Conservation (phyloP, 1,140 invertebrate species). For the Belonocnema kinseyi region DNA sequence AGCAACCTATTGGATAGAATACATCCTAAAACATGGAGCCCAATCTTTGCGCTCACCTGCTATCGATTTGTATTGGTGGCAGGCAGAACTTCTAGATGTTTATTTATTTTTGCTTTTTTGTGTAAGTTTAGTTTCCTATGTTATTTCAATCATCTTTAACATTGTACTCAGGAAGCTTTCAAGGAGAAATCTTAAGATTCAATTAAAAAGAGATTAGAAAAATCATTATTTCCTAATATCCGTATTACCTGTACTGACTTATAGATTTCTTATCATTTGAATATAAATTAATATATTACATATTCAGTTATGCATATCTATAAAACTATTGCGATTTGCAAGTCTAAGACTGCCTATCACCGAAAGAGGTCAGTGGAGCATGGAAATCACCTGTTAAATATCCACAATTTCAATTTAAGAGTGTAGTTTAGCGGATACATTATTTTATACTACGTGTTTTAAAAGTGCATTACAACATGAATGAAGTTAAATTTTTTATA, state of each 20-base stretch:
- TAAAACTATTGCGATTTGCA: too few relatives aligned
- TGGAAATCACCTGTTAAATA: too few relatives aligned
- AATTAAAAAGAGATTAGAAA: not conserved
- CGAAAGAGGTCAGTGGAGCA: too few relatives aligned
- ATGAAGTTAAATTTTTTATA: not conserved
- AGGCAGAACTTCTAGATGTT: constrained; percentile 71
- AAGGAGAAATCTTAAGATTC: not conserved
- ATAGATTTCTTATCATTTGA: too few relatives aligned
- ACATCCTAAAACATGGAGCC: constrained; percentile 72
- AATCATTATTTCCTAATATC: too few relatives aligned
- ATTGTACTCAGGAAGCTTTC: not conserved
- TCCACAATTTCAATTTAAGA: too few relatives aligned
- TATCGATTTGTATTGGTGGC: constrained; percentile 68
- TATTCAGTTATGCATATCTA: too few relatives aligned
- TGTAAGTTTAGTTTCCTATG: not conserved
- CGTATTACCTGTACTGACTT: too few relatives aligned
- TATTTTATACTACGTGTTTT: too few relatives aligned
- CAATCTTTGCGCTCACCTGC: constrained; percentile 69
- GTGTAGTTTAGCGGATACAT: too few relatives aligned
- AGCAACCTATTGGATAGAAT: constrained; percentile 67
- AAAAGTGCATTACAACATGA: not conserved
- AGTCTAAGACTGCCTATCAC: too few relatives aligned
- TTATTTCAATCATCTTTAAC: not conserved
- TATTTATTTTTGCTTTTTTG: constrained; percentile 27
- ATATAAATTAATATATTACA: too few relatives aligned